Evolutionary conservation across 2,888 invertebrate species (phyloP).

Genomic region (Thera britannica): DNA sequence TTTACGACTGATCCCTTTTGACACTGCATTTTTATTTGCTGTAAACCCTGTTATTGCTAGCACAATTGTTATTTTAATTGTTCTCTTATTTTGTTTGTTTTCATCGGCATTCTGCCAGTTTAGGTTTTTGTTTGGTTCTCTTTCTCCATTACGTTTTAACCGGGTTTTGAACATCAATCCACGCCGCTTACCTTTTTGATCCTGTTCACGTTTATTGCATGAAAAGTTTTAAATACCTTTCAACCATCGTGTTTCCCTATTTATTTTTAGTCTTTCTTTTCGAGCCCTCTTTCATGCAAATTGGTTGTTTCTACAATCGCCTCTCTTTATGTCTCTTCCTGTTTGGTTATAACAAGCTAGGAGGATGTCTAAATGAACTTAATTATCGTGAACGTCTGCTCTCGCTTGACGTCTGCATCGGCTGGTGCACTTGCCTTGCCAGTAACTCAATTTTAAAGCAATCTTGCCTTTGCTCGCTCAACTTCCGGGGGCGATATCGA

Average conservation of each 20-base stretch:
- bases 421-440: slow-evolving; percentile 55
- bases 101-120: slow-evolving; percentile 17
- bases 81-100: slow-evolving; percentile 43
- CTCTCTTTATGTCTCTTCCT: slow-evolving; percentile 9
- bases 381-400: slow-evolving; percentile 47
- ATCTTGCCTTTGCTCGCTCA: slow-evolving; percentile 71
- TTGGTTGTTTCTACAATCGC: slow-evolving; percentile 1
- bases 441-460: slow-evolving; percentile 79
- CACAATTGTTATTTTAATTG: slow-evolving; percentile 47
- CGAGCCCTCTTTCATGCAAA: not conserved
- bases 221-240: not conserved
- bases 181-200: not conserved
- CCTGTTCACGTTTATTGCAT: not conserved
- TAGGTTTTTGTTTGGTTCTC: slow-evolving; percentile 2
- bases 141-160: not conserved
- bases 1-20: slow-evolving; percentile 56
- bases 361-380: slow-evolving; percentile 45
- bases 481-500: slow-evolving; percentile 72
- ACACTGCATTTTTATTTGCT: slow-evolving; percentile 50
- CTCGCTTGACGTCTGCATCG: slow-evolving; percentile 51
- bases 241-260: not conserved
- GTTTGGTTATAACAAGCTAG: slow-evolving; percentile 10
- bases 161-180: not conserved
- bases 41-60: slow-evolving; percentile 42
- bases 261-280: not conserved